These are phyloP conservation scores for Anthoptus insignis DNA, from an alignment of 2,888 invertebrate species.

Conservation along the genomic window DNA sequence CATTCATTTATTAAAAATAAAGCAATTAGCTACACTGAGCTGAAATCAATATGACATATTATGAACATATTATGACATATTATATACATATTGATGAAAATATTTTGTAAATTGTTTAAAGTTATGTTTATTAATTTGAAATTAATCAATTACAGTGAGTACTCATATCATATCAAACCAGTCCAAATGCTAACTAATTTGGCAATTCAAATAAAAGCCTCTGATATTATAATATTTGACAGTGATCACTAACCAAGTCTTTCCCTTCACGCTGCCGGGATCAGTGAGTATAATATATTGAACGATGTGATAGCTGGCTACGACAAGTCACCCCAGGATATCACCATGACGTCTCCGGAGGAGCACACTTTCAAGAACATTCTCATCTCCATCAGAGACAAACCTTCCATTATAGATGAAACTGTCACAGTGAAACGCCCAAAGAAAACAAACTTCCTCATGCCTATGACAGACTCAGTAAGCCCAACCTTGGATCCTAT, in stretches of 20 bases:
- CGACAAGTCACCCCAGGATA: slow-evolving; percentile 81
- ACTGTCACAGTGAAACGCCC: slow-evolving; percentile 72
- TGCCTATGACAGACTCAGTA: slow-evolving; percentile 72
- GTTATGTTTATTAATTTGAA: no score
- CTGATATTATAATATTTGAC: slow-evolving; percentile 17
- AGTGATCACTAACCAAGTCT: slow-evolving; percentile 41
- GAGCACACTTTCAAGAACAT: slow-evolving; percentile 79
- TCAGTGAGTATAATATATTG: slow-evolving; percentile 83
- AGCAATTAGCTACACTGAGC: no score
- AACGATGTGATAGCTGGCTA: slow-evolving; percentile 66
- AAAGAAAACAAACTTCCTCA: slow-evolving; percentile 69
- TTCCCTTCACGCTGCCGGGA: slow-evolving; percentile 59
- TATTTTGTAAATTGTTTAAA: no score
- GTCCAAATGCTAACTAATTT: neutral
- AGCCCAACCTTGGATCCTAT: slow-evolving; percentile 63
- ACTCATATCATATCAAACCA: neutral
- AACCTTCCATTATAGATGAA: slow-evolving; percentile 71
- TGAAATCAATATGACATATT: no score
- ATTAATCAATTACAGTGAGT: neutral
- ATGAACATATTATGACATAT: no score
- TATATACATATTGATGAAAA: no score
- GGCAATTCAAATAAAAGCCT: neutral
- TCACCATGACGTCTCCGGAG: slow-evolving; percentile 81
- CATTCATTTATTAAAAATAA: no score
- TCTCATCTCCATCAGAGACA: slow-evolving; percentile 75